Evolutionary conservation across 2,888 invertebrate species (phyloP), one percentile per base, ranked within the genome.

Genomic region (Drosophila mimica): DNA sequence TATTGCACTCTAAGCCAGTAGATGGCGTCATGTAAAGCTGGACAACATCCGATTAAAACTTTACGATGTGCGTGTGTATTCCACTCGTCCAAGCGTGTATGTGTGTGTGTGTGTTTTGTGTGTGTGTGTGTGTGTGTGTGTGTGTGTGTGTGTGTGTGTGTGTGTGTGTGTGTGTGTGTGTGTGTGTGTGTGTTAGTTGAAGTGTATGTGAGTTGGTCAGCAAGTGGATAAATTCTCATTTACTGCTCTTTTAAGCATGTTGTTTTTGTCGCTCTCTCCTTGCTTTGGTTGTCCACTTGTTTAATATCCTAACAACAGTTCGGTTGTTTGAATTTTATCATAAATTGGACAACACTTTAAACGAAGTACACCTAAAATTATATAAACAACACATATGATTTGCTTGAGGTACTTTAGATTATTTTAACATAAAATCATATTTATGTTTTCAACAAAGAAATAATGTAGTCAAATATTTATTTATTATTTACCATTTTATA

Each of bases 1-100:
- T 88, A 89, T 88, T 89, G 86, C 88, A 89, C 88, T 89, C 89
- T 88, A 90, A 90, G 89, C 90, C 88, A 88, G 90, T 85, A 88
- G 87, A 89, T 88, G 89, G 89, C 90, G 89, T 87, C 90, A 87
- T 85, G 90, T 89, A 89, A 82, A 81, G 89, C 88, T 87, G 90
- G 79, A 85, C 83, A 85, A 88, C 85, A 87, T 89, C 90, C 90
- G 90, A 88, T 89, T 89, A 89, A 90, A 87, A 87, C 82, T 87
- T 87, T 87, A 89, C 88, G 88, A 89, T 89, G 88, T 85, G 89
- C 88, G 85, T 85, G 85, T 83, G 88, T 86, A 82, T 80, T 79
- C 79, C 68, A 68, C 30, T 53, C 75, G 60, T 57, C 62, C 56
- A 11, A 58, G 33, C 51, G 20, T 38, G 9, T 25, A 13, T 63